Base-by-base conservation (phyloP, 2,888 invertebrate genomes). In the Trachelus iudaicus region DNA sequence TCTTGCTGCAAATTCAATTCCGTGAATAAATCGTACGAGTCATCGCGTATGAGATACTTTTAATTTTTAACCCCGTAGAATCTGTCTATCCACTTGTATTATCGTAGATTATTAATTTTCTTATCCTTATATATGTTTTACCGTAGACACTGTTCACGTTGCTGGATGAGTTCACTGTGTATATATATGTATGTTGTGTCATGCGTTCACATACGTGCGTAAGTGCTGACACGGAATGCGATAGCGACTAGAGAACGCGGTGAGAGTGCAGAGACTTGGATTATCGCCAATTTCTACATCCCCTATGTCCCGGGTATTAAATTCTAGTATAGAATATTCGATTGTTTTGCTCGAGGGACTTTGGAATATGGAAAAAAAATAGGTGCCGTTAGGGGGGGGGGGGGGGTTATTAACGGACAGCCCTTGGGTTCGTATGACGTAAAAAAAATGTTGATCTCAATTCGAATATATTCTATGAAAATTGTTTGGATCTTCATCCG, bases 271-370 rank as follows among this genome's bases (percentile, higher is more conserved):
- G 12, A 73, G 68, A 78, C 82, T 85, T 86, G 86, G 86, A 84
- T 78, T 80, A 73, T 77, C 76, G 86, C 86, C 86, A 86, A 86
- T 86, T 84, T 82, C 83, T 79, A 85, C 82, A 82, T 86, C 83
- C 82, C 40, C 15, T 23, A 9, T 56, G 40, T 56, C 40, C 23
- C 9, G 9, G 40, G 23, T 15, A 23, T 1, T 56, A 23, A 15
- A 23, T 23, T 23, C 15, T 56, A 6, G 23, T 56, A 23, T 1
- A 23, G 23, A 56, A 56, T 56, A 56, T 56, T 23, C 40, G 15
- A 56, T 56, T 23, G 9, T 56, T 56, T 23, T 2, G 23, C 23
- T 23, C 40, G 0, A 23, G 23, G 15, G 6, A 56, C 1, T 56
- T 56, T 23, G 23, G 40, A 40, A 40, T 15, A 15, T 40, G 40